A percentile compares a stretch with the other conserved stretches of the same genome.
Conservation (phyloP, 2,888 invertebrate genomes). For the Drosophila neutralis region DNA sequence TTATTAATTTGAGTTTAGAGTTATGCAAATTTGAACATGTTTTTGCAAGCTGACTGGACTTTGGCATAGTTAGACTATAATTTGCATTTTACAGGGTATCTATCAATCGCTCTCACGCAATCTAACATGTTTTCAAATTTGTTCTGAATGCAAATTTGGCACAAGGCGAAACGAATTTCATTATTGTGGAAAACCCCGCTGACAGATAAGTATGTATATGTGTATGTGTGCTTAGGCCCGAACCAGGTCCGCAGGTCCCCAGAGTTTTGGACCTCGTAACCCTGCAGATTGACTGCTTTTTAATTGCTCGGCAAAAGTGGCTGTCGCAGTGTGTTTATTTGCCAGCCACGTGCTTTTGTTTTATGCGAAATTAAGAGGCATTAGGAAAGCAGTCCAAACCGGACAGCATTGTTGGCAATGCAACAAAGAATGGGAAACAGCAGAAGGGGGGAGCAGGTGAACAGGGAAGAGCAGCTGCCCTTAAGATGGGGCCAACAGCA, state of each 20-base stretch:
- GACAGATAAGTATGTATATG: constrained; percentile 1
- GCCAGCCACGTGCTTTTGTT: constrained; percentile 33
- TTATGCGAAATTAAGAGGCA: constrained; percentile 40
- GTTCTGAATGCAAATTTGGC: constrained; percentile 10
- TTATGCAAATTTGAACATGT: no score
- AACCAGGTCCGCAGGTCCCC: background rate
- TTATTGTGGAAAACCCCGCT: background rate
- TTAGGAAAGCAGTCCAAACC: constrained; percentile 35
- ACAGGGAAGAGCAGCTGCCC: background rate
- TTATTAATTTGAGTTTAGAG: no score
- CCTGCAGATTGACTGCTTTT: constrained; percentile 49
- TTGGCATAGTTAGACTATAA: background rate
- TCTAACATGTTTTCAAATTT: constrained; percentile 8
- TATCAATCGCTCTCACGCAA: no score
- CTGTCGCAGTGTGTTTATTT: constrained; percentile 20
- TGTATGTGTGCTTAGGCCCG: background rate
- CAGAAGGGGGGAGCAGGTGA: background rate
- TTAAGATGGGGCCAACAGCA: constrained; percentile 2
- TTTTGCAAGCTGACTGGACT: background rate
- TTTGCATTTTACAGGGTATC: background rate
- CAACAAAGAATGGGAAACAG: constrained; percentile 5
- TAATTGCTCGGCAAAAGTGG: constrained; percentile 50
- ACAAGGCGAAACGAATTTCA: constrained; percentile 20
- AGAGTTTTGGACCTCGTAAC: constrained; percentile 3
- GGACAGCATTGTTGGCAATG: constrained; percentile 32